Conservation (phyloP, 64 coral and sea anemone genomes). For the Cladopsammia gracilis region DNA sequence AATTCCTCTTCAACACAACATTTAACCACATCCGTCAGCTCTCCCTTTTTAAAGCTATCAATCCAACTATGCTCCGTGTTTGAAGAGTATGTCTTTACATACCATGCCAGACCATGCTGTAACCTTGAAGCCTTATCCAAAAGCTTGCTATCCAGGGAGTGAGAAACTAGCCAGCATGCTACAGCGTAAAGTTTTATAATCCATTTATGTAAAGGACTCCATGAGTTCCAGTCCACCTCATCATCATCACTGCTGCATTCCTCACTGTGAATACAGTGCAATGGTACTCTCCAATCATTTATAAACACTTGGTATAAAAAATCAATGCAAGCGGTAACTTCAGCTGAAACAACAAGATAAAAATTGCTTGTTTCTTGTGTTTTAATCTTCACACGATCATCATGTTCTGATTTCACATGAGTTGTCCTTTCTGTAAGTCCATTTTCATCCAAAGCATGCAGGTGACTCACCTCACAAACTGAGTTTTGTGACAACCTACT, state of each 20-base stretch:
- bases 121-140: background rate
- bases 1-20: slow-evolving; percentile 25
- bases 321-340: slow-evolving; percentile 10
- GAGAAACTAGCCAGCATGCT: background rate
- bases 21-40: background rate
- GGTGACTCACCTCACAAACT: no score
- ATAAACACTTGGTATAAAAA: slow-evolving; percentile 38
- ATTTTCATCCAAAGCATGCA: background rate
- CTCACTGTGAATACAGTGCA: slow-evolving; percentile 1
- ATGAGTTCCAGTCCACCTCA: slow-evolving; percentile 1
- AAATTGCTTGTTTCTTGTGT: background rate
- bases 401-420: background rate
- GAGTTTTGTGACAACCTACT: background rate
- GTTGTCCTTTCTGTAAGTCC: background rate
- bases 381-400: background rate
- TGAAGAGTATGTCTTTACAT: slow-evolving; percentile 24
- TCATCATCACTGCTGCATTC: background rate
- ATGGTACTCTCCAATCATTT: slow-evolving; percentile 50
- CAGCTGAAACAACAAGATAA: background rate
- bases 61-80: slow-evolving; percentile 31
- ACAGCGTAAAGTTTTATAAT: slow-evolving; percentile 30
- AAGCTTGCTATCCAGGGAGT: background rate
- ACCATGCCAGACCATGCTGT: slow-evolving; percentile 25
- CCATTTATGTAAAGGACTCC: slow-evolving; percentile 69
- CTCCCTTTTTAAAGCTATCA: background rate